Evolutionary conservation across 2,113 vertebrate genomes (phyloP), one percentile per base, ranked within the genome.

Genomic region (Aptenodytes forsteri): DNA sequence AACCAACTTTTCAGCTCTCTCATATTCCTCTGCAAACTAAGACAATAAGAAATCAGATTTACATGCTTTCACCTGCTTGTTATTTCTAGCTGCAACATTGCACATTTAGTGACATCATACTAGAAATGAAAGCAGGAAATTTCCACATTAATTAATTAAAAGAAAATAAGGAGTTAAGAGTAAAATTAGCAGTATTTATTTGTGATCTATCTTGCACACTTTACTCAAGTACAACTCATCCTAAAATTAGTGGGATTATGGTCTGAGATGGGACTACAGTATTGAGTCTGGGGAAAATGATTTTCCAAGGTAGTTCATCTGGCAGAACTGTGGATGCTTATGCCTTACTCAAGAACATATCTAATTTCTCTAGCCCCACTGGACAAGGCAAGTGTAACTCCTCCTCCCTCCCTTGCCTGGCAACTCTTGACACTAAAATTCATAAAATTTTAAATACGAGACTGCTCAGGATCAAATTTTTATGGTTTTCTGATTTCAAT

Each of bases 1-100:
- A 99, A 96, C 99, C 99, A 99, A 29, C 99, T 99, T 96, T 99
- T 99, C 70, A 99, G 92, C 95, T 99, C 99, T 90, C 98, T 98
- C 90, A 99, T 99, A 89, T 99, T 99, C 93, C 98, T 98, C 97
- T 99, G 99, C 95, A 99, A 98, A 96, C 99, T 99, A 98, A 97
- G 97, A 95, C 46, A 55, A 54, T 2, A 62, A 77, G n/a, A 77
- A 72, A 73, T 66, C 52, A 95, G 59, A 87, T 49, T 42, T 16
- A 75, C 56, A 54, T 0, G 0, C 21, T 89, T 25, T 61, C 27
- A 12, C 2, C 5, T n/a, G 27, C 61, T 54, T 15, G 8, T 5
- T 25, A 13, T 55, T 92, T 84, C 62, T 10, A 10, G 32, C 47
- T 16, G 55, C 49, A 25, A 42, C 38, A 42, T 0, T 13, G n/a